phyloP scores from a whole-genome alignment of 2,113 vertebrate species.

The Corythaixoides concolor region DNA sequence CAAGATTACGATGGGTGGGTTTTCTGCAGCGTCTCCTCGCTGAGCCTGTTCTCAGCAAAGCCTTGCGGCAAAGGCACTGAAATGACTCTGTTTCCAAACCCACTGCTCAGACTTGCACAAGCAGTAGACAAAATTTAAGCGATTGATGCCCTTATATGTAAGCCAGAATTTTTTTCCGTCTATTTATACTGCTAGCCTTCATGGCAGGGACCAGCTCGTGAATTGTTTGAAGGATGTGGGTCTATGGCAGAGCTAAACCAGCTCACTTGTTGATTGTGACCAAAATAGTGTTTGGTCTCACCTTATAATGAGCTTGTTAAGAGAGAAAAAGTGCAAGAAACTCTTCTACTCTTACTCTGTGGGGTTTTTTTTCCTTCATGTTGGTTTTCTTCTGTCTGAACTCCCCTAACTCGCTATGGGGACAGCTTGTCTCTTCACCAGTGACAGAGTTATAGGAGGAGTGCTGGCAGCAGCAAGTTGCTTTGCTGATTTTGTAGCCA shows the following conservation, averaged over 20 bases:
- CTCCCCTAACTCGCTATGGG: fast-evolving
- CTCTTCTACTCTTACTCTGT: background rate
- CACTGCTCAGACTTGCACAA: background rate
- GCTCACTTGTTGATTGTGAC: background rate
- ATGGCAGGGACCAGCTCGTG: background rate
- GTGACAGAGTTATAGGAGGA: background rate
- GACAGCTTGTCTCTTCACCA: background rate
- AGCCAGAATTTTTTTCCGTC: background rate
- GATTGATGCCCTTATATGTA: background rate
- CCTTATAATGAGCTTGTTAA: background rate
- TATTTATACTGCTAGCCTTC: background rate
- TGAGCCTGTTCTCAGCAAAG: background rate
- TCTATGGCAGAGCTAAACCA: background rate
- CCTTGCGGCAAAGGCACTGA: background rate
- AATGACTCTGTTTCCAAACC: background rate
- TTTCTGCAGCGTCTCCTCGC: background rate
- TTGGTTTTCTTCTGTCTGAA: background rate
- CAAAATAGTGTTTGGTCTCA: background rate
- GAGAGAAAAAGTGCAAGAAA: background rate
- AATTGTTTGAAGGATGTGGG: background rate
- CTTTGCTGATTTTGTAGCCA: background rate
- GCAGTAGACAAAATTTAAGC: background rate
- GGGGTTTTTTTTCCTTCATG: background rate
- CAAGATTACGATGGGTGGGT: background rate
- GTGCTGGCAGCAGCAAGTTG: background rate